A percentile compares a stretch with the other conserved stretches of the same genome.
These are phyloP conservation scores for Perizoma affinitatum DNA, from an alignment of 2,888 invertebrate species.

Conservation along the genomic window DNA sequence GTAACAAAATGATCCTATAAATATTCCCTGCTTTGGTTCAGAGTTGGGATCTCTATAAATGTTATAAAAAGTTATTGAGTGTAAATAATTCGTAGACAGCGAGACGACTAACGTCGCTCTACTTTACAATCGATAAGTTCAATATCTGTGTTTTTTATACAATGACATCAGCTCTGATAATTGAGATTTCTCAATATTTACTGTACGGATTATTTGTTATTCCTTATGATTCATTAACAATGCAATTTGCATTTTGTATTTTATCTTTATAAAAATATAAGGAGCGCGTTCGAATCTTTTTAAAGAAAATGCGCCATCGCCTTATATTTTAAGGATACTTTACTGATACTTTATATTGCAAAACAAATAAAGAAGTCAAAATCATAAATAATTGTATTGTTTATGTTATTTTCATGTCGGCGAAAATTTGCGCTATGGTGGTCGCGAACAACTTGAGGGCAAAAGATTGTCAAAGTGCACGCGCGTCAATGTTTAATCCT, in stretches of 20 bases:
- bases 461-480: too few species aligned
- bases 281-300: constrained; percentile 33
- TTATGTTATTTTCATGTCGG: too few species aligned
- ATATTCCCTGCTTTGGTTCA: not conserved
- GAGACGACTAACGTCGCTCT: constrained; percentile 47
- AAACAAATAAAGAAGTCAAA: too few species aligned
- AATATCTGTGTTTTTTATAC: constrained; percentile 37
- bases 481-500: too few species aligned
- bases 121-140: constrained; percentile 47
- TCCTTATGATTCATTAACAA: too few species aligned
- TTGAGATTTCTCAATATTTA: constrained; percentile 12
- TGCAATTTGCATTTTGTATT: too few species aligned
- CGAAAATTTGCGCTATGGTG: too few species aligned
- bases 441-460: too few species aligned
- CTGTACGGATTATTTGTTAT: not conserved
- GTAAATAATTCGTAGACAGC: constrained; percentile 49
- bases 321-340: too few species aligned
- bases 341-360: too few species aligned
- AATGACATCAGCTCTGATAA: constrained; percentile 23
- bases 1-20: not conserved
- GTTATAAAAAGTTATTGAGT: constrained; percentile 6
- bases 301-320: not conserved
- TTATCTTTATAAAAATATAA: not conserved
- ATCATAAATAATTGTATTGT: too few species aligned
- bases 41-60: not conserved